Percentiles rank a stretch among this genome's conserved stretches.
Evolutionary conservation across 2,888 invertebrate genomes (phyloP).

Genomic region (Tetrapedia diversipes): DNA sequence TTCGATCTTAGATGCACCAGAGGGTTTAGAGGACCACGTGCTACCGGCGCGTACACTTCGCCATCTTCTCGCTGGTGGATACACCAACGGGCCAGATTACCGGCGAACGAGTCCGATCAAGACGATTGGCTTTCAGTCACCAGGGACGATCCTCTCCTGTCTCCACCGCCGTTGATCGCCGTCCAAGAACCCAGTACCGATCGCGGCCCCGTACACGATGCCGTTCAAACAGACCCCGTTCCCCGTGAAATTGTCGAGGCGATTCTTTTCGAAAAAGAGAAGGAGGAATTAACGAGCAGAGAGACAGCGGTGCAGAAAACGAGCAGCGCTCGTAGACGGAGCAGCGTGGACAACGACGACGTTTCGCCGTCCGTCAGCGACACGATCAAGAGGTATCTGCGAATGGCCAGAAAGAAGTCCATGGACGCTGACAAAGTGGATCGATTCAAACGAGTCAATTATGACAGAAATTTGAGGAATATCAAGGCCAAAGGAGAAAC

Average conservation of each 20-base stretch:
- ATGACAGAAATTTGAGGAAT: constrained; percentile 92
- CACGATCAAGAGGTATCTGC: constrained; percentile 92
- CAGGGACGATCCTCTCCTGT: constrained; percentile 76
- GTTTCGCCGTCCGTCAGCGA: constrained; percentile 94
- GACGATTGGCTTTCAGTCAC: constrained; percentile 60
- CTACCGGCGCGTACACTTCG: constrained; percentile 79
- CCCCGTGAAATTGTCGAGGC: constrained; percentile 84
- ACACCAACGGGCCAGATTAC: constrained; percentile 64
- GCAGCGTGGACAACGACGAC: constrained; percentile 93
- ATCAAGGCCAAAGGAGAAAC: constrained; percentile 91
- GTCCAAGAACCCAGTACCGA: constrained; percentile 86
- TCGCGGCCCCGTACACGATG: constrained; percentile 83
- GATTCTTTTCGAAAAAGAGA: constrained; percentile 84
- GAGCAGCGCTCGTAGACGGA: constrained; percentile 85
- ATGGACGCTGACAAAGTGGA: constrained; percentile 92
- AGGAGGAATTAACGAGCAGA: constrained; percentile 82
- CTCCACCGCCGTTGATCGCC: constrained; percentile 88
- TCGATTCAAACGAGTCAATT: constrained; percentile 93
- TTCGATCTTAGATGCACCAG: constrained; percentile 89
- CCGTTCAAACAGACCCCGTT: constrained; percentile 87
- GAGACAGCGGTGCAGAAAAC: constrained; percentile 76
- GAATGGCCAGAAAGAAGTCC: constrained; percentile 95
- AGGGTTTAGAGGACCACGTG: constrained; percentile 83
- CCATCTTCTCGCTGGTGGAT: constrained; percentile 77
- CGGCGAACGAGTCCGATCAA: constrained; percentile 64